phyloP scores from a whole-genome alignment of 2,797 vertebrate species.

The Neostethus bicornis region DNA sequence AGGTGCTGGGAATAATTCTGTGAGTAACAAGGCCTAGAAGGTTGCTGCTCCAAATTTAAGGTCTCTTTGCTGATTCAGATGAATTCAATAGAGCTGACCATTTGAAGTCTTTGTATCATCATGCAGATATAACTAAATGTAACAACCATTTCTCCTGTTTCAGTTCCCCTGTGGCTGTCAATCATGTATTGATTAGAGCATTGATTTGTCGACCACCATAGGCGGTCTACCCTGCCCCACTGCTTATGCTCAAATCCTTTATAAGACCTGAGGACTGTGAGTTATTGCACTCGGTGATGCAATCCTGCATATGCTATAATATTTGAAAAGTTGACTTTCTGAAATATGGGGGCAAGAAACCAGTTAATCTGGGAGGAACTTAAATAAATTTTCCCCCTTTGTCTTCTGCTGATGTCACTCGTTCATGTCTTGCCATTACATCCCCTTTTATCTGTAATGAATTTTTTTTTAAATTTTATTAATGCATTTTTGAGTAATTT shows the following conservation, averaged over 20 bases:
- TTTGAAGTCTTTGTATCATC: not conserved
- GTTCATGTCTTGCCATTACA: slow-evolving; percentile 11
- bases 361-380: slow-evolving; percentile 27
- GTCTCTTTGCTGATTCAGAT: not conserved
- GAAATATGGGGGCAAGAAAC: slow-evolving; percentile 19
- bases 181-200: slow-evolving; percentile 64
- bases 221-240: slow-evolving; percentile 22
- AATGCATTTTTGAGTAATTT: too few relatives aligned
- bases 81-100: not conserved
- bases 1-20: slow-evolving; percentile 17
- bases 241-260: slow-evolving; percentile 37
- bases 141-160: slow-evolving; percentile 28
- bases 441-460: too few relatives aligned
- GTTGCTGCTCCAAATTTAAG: slow-evolving; percentile 10
- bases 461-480: too few relatives aligned
- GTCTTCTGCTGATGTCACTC: slow-evolving; percentile 19
- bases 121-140: slow-evolving; percentile 17
- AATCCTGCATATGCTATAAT: slow-evolving; percentile 46
- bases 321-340: slow-evolving; percentile 51
- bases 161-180: slow-evolving; percentile 49
- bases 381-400: slow-evolving; percentile 36
- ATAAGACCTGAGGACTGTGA: slow-evolving; percentile 54
- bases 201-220: slow-evolving; percentile 59
- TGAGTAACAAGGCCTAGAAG: not conserved
- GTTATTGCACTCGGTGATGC: slow-evolving; percentile 44